A percentile compares a stretch with the other conserved stretches of the same genome.
Evolutionary conservation across 2,888 invertebrate species (phyloP).

Genomic region (Oasisia sp.): DNA sequence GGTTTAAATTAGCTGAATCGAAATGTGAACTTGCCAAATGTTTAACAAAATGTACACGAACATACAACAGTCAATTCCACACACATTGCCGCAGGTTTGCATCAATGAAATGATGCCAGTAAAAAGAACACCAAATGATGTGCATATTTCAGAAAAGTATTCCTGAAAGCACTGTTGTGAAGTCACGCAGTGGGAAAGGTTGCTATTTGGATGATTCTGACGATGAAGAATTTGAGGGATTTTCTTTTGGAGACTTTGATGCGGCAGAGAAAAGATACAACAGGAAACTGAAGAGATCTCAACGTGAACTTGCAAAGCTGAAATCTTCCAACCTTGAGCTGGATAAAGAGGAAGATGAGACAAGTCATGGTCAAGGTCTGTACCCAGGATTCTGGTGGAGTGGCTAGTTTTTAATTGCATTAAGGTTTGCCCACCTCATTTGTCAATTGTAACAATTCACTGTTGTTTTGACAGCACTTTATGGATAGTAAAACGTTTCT

Average conservation of each 20-base stretch:
- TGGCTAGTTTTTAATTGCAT: neutral
- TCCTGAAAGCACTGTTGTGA: neutral
- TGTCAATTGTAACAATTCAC: no score
- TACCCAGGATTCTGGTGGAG: neutral
- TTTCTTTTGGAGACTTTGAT: neutral
- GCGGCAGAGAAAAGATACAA: neutral
- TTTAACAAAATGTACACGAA: no score
- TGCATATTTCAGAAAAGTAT: neutral
- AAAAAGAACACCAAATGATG: neutral
- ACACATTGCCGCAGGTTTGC: no score
- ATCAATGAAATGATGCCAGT: neutral
- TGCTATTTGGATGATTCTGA: neutral
- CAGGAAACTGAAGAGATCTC: neutral
- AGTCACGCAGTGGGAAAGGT: neutral
- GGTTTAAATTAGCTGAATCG: no score
- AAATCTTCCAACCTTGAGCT: neutral
- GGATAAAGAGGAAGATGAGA: neutral
- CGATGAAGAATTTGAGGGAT: neutral
- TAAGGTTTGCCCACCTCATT: neutral
- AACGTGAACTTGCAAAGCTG: neutral
- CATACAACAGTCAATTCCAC: no score
- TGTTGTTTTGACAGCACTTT: no score
- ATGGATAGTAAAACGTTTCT: no score
- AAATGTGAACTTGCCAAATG: no score
- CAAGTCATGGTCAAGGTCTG: neutral